phyloP scores from a whole-genome alignment of 2,888 invertebrate genomes.

The Rugalucina vietnamica region DNA sequence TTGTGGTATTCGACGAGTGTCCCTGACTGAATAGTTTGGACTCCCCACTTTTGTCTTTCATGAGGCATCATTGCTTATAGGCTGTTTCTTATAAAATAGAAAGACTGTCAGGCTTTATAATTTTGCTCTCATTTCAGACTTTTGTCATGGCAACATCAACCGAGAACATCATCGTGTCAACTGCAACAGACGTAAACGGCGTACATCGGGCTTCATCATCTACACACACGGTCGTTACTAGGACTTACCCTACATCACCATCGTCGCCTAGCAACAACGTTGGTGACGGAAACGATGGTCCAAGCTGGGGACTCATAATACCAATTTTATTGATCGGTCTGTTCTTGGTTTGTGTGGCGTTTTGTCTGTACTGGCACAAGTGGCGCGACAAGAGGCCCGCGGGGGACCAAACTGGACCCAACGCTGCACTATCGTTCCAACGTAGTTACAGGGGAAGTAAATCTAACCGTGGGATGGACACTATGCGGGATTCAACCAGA shows the following conservation, averaged over 20 bases:
- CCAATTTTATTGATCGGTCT: conserved; percentile 68
- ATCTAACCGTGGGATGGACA: conserved; percentile 48
- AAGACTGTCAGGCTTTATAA: too few species aligned
- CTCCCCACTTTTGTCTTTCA: too few species aligned
- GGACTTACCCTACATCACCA: background rate
- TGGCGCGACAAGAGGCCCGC: conserved; percentile 63
- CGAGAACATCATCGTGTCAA: too few species aligned
- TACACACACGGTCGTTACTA: background rate
- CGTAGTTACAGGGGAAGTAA: conserved; percentile 53
- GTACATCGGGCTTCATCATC: too few species aligned
- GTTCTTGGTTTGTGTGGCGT: conserved; percentile 64
- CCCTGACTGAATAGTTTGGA: too few species aligned
- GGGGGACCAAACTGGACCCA: conserved; percentile 32
- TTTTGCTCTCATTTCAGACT: too few species aligned
- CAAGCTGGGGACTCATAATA: conserved; percentile 69
- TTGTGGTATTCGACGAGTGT: too few species aligned
- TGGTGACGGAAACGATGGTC: conserved; percentile 37
- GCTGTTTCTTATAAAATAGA: too few species aligned
- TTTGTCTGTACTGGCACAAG: conserved; percentile 72
- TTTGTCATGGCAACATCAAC: too few species aligned
- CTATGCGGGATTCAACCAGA: conserved; percentile 66
- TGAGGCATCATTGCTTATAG: too few species aligned
- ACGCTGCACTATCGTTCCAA: conserved; percentile 52
- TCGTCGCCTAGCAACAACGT: background rate
- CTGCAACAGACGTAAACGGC: too few species aligned